These are phyloP conservation scores for Tetanocera ferruginea DNA, from an alignment of 2,888 invertebrate species.

Conservation along the genomic window DNA sequence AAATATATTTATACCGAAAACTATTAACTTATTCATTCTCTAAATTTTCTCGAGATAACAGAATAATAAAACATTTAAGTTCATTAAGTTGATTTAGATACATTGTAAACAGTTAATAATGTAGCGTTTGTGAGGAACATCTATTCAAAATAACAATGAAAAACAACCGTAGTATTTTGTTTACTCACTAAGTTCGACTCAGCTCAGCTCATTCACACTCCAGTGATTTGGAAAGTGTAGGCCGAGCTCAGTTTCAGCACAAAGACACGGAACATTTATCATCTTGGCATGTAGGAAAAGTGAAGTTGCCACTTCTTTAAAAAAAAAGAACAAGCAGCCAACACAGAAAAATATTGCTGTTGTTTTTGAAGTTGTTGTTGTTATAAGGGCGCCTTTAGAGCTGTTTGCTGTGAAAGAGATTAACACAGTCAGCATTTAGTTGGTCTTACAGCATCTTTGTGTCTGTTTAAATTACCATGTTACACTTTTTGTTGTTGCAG, in stretches of 20 bases:
- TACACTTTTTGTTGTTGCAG: background rate
- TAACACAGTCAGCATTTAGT: too few species aligned
- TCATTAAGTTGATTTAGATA: too few species aligned
- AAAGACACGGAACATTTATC: conserved; percentile 28
- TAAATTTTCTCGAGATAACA: too few species aligned
- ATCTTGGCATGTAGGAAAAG: conserved; percentile 10
- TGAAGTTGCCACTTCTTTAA: conserved; percentile 20
- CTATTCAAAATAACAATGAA: background rate
- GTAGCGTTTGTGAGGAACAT: background rate
- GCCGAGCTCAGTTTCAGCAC: conserved; percentile 34
- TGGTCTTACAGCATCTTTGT: background rate
- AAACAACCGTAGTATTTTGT: background rate
- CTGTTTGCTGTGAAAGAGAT: background rate
- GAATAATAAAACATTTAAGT: too few species aligned
- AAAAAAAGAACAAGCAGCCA: background rate
- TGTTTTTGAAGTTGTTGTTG: background rate
- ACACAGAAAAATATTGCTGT: background rate
- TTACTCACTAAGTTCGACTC: conserved; percentile 3
- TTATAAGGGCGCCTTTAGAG: background rate
- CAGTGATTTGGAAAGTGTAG: conserved; percentile 52
- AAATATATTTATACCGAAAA: too few species aligned
- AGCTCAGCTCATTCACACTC: conserved; percentile 46
- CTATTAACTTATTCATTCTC: too few species aligned
- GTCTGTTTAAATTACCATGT: background rate
- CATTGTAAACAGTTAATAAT: background rate